These are phyloP conservation scores for Clanis bilineata DNA, from an alignment of 2,888 invertebrate genomes.

Conservation along the genomic window DNA sequence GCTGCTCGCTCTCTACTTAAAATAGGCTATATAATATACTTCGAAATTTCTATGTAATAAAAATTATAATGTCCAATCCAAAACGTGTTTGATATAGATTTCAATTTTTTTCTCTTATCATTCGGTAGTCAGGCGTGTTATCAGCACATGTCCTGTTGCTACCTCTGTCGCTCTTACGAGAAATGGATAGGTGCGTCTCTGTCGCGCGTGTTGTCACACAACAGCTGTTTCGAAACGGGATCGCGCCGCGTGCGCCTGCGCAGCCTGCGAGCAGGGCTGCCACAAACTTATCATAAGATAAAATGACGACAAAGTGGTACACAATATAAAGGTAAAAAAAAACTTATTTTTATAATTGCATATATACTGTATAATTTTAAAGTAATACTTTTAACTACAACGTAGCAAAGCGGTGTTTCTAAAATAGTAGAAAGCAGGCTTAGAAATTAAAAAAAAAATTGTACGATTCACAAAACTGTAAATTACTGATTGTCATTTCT, in stretches of 20 bases:
- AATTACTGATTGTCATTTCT: no score
- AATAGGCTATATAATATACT: no score
- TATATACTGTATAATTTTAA: no score
- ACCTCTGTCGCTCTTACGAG: constrained; percentile 27
- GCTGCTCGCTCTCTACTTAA: no score
- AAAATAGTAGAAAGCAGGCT: no score
- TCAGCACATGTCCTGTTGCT: constrained; percentile 32
- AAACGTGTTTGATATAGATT: constrained; percentile 16
- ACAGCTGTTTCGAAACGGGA: constrained; percentile 76
- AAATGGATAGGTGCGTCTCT: constrained; percentile 29
- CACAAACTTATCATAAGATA: not conserved
- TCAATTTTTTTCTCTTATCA: constrained; percentile 28
- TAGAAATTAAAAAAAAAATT: no score
- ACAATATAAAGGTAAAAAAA: no score
- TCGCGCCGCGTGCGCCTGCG: constrained; percentile 50
- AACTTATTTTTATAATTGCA: no score
- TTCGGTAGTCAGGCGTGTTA: constrained; percentile 15
- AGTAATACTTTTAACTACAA: no score
- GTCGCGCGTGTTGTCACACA: constrained; percentile 48
- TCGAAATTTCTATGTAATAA: not conserved
- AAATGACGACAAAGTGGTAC: no score
- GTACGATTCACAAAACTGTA: no score
- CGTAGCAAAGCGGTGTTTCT: no score
- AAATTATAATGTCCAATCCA: not conserved
- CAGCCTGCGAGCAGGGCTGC: constrained; percentile 37